Evolutionary conservation across 1,140 invertebrate genomes (phyloP), one percentile per base, ranked within the genome.

Genomic region (Chionoecetes opilio): DNA sequence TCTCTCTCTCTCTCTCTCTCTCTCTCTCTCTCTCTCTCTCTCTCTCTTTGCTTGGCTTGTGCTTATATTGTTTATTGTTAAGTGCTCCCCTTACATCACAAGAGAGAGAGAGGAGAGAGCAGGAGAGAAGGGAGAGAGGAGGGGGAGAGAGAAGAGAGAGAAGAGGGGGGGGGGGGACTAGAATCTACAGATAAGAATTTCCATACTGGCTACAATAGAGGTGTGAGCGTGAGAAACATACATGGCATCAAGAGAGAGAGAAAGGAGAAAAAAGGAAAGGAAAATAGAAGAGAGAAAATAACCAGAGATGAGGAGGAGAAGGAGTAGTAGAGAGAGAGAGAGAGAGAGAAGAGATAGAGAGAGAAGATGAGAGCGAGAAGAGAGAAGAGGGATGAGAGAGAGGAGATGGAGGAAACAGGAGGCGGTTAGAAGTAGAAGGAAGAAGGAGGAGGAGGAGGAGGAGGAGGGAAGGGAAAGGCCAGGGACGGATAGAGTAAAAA

Each of bases 1-100:
- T 75, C 63, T 75, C 63, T 35, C 31, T 63, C 88, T 90, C 88
- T 90, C 88, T 46, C 88, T 90, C 88, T 26, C 88, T 53, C 35
- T 46, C 41, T 90, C 88, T 90, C 41, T 26, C 88, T 90, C 88
- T 88, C 86, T 88, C 26, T 31, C 46, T 53, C 46, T 53, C 46
- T 53, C 46, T 53, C 46, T 53, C 46, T 53, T 17, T 53, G 11
- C 21, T 17, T 53, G 11, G 11, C 46, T 53, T 29, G 31, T 11
- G 84, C 32, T 86, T 29, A 32, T n/a, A 2, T 86, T n/a, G n/a
- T n/a, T 9, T 53, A 11, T 53, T 53, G 46, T 53, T 9, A 9
- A 53, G 21, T 53, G 46, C 46, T 14, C 21, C 14, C 38, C 14
- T 41, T 53, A 53, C 46, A 53, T 53, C 63, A 75, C 11, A 32